Evolutionary conservation across 2,113 vertebrate genomes (phyloP).

Genomic region (Phaethornis superciliosus): DNA sequence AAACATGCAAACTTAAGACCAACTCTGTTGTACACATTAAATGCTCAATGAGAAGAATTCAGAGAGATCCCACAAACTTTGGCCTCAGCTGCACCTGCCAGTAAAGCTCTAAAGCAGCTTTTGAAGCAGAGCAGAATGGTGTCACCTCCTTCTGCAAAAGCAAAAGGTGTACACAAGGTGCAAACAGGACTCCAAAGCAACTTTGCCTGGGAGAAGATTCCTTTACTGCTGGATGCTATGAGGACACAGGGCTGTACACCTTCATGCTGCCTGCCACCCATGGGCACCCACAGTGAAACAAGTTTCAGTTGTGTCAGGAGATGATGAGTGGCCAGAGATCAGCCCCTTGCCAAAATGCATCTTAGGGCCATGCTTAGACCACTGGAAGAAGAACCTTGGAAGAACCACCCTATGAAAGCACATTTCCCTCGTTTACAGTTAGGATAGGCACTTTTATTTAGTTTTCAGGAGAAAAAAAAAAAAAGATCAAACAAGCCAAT

Average conservation of each 20-base stretch:
- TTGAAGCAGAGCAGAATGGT: background rate
- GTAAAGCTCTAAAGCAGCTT: background rate
- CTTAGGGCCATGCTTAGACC: background rate
- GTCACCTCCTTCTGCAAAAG: background rate
- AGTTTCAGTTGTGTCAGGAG: background rate
- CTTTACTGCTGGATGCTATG: background rate
- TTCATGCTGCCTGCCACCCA: background rate
- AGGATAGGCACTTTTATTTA: accelerated
- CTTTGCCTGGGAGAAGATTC: background rate
- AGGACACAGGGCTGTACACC: background rate
- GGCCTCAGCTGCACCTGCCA: background rate
- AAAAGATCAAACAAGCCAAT: background rate
- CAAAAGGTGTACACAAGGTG: background rate
- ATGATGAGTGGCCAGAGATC: background rate
- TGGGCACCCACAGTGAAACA: background rate
- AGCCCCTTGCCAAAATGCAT: background rate
- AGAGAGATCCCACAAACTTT: background rate
- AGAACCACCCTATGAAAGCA: background rate
- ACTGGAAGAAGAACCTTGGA: background rate
- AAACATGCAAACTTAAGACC: background rate
- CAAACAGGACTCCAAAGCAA: background rate
- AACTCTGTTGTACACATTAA: background rate
- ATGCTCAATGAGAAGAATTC: background rate
- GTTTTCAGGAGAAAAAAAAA: background rate
- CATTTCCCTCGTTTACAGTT: accelerated